A percentile compares a stretch with the other conserved stretches of the same genome.
These are phyloP conservation scores for Erythrocercus mccallii DNA, from an alignment of 2,113 vertebrate genomes.

Conservation along the genomic window DNA sequence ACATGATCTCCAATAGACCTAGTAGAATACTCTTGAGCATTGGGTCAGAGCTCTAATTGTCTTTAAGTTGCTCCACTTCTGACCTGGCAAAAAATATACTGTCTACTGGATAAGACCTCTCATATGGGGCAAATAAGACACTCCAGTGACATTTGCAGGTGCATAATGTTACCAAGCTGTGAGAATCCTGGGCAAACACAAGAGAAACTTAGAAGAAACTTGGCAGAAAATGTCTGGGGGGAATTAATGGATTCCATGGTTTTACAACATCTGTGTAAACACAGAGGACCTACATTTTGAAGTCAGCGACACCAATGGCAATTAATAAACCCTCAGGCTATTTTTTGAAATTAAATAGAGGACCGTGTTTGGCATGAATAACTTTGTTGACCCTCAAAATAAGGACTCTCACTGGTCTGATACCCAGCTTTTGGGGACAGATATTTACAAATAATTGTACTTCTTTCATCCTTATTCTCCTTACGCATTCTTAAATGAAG, in stretches of 20 bases:
- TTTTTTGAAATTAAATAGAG: background rate
- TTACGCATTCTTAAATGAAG: background rate
- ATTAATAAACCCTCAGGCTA: background rate
- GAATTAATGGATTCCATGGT: background rate
- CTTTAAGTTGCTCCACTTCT: background rate
- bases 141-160: background rate
- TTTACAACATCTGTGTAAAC: background rate
- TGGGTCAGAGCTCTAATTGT: background rate
- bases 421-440: background rate
- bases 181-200: background rate
- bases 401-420: background rate
- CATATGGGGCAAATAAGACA: background rate
- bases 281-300: background rate
- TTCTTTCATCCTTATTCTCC: background rate
- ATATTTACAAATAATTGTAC: background rate
- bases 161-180: background rate
- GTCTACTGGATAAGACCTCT: background rate
- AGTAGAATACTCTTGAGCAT: background rate
- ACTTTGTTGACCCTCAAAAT: background rate
- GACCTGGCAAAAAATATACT: background rate
- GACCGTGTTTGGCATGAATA: background rate
- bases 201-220: background rate
- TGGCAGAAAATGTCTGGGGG: background rate
- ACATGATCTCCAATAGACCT: background rate
- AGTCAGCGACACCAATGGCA: background rate